phyloP scores from a whole-genome alignment of 1,140 invertebrate genomes.

The Lordiphosa stackelbergi region DNA sequence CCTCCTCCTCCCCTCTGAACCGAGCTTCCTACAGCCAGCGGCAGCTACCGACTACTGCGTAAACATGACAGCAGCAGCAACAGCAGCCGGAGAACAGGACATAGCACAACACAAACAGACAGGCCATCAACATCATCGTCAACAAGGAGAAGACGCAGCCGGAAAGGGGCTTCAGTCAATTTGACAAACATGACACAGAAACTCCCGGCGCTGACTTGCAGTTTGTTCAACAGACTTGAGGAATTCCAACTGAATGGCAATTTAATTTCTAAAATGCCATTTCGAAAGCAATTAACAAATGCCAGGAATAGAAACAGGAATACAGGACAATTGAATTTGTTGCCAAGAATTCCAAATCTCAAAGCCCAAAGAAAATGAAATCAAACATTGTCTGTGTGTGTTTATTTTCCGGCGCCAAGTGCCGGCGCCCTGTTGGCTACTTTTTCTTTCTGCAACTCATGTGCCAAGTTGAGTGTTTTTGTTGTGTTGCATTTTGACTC shows the following conservation, averaged over 20 bases:
- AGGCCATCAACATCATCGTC: conserved; percentile 28
- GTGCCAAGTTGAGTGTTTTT: conserved; percentile 33
- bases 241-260: conserved; percentile 42
- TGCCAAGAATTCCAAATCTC: conserved; percentile 17
- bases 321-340: conserved; percentile 48
- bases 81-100: conserved; percentile 10
- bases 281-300: conserved; percentile 57
- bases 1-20: too few relatives aligned
- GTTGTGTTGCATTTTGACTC: conserved; percentile 31
- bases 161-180: conserved; percentile 57
- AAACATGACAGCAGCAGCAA: background rate
- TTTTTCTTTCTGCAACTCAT: conserved; percentile 34
- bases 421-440: conserved; percentile 39
- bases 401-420: conserved; percentile 40
- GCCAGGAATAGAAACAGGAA: conserved; percentile 11
- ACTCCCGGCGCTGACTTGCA: conserved; percentile 54
- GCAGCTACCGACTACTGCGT: conserved; percentile 15
- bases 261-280: conserved; percentile 72
- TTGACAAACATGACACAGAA: conserved; percentile 71
- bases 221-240: conserved; percentile 37
- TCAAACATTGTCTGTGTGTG: conserved; percentile 4
- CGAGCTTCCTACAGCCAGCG: too few relatives aligned
- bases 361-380: background rate
- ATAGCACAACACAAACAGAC: conserved; percentile 10
- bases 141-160: conserved; percentile 14